Percentiles rank a stretch among this genome's conserved stretches.
Evolutionary conservation across 2,113 vertebrate genomes (phyloP).

Genomic region (Oenanthe oenanthe): DNA sequence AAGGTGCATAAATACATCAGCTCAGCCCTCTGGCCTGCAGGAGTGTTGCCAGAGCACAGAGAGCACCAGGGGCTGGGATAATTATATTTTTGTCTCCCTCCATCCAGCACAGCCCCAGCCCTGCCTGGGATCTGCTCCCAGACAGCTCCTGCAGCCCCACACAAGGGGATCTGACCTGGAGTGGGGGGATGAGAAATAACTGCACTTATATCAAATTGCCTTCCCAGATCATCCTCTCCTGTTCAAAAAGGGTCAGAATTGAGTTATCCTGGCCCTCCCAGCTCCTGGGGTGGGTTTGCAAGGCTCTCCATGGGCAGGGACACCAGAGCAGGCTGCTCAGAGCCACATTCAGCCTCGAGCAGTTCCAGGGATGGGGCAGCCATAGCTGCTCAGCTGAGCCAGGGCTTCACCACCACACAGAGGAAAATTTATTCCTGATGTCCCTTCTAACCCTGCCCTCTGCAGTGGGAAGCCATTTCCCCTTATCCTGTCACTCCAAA

Average conservation of each 20-base stretch:
- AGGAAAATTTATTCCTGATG: too few species aligned
- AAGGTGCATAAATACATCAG: conserved; percentile 19
- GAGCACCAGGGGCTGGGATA: neutral
- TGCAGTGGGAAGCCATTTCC: neutral
- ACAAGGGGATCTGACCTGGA: rapidly evolving
- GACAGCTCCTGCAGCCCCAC: neutral
- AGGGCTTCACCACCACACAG: rapidly evolving
- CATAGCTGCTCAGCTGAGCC: neutral
- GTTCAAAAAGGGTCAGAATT: neutral
- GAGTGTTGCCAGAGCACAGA: neutral
- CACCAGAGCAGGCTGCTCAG: neutral
- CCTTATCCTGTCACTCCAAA: neutral
- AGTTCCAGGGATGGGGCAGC: neutral
- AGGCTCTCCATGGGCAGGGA: neutral
- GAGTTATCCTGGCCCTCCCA: rapidly evolving
- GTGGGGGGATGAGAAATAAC: neutral
- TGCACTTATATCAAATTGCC: rapidly evolving
- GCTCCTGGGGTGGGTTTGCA: neutral
- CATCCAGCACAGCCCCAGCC: neutral
- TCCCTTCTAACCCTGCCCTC: neutral
- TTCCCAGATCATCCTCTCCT: neutral
- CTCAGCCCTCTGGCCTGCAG: neutral
- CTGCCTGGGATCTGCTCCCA: neutral
- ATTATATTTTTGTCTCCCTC: neutral
- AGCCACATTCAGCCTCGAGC: neutral